Evolutionary conservation across 2,797 vertebrate genomes (phyloP).

Genomic region (Orestias chungarensis): DNA sequence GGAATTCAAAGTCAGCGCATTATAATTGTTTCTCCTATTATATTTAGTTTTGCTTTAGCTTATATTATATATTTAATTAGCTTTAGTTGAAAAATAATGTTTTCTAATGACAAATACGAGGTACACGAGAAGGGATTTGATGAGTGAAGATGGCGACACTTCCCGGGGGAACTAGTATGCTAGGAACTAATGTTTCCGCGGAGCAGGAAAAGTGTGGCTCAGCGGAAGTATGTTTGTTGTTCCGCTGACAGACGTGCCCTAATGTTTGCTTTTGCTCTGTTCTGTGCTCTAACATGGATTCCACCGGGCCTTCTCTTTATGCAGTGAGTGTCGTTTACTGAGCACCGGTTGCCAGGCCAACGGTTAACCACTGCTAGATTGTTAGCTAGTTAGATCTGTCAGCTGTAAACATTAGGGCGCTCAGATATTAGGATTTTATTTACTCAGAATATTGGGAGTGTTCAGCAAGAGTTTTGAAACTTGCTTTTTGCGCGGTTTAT

Average conservation of each 20-base stretch:
- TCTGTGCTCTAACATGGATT: constrained; percentile 50
- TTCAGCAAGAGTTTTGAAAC: not conserved
- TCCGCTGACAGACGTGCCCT: constrained; percentile 18
- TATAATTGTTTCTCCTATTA: no score
- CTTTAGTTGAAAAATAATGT: no score
- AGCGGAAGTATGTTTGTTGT: constrained; percentile 48
- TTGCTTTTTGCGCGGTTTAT: not conserved
- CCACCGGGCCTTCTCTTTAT: constrained; percentile 38
- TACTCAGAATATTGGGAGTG: no score
- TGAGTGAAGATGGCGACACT: no score
- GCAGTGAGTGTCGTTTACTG: constrained; percentile 50
- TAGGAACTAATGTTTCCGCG: constrained; percentile 28
- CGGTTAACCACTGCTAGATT: not conserved
- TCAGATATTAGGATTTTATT: not conserved
- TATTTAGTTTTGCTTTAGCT: no score
- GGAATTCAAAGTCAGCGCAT: no score
- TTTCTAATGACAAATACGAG: no score
- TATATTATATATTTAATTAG: no score
- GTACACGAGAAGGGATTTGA: no score
- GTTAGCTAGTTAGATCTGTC: constrained; percentile 3
- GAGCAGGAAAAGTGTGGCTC: not conserved
- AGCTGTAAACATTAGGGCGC: constrained; percentile 6
- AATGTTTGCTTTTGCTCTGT: constrained; percentile 25
- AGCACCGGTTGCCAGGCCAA: not conserved
- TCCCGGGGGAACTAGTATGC: no score